Base-by-base conservation (phyloP, 2,797 vertebrate species). In the Gymnothorax javanicus region DNA sequence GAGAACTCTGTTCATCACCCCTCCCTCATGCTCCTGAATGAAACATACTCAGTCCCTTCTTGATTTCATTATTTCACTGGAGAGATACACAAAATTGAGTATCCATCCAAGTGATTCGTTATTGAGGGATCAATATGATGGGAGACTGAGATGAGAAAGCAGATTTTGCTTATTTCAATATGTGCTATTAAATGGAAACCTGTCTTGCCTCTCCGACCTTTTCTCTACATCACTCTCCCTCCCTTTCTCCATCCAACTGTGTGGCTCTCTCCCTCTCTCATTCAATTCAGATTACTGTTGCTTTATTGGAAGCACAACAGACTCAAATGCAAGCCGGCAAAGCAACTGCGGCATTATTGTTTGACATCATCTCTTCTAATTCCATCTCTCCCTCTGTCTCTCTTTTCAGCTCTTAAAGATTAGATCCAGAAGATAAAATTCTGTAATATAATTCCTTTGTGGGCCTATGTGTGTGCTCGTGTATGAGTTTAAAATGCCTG, bases 401-500 rank as follows among this genome's bases (percentile, higher is more conserved):
- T 64, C 25, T 43, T 15, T 58, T 27, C 57, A 27, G 17, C 59
- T 62, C 25, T 17, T 5, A 13, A 59, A 85, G 57, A 85, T 69
- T 23, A 85, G 50, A 85, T 67, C 8, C 60, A 69, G 15, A 17
- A 43, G 62, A 85, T 85, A 84, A 67, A 33, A 23, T n/a, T 9
- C n/a, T 59, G 23, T 59, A 64, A 84, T 64, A 84, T 7, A 62
- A 4, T 64, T 83, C 83, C 23, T 87, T 82, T 89, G 86, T 88
- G 87, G 59, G 9, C 9, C 9, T 1, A 60, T 83, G 86, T 85
- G 77, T 27, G 56, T 83, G 84, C 85, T 8, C 88, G 85, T 9
- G 67, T 67, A 57, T 56, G 81, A 7, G 67, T 43, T 43, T 43
- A 43, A 43, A 43, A 43, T 43, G 33, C 2, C 1, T 43, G 33